Percentiles rank a stretch among this genome's conserved stretches.
These are phyloP conservation scores for Vidua macroura DNA, from an alignment of 2,113 vertebrate genomes.

Conservation along the genomic window DNA sequence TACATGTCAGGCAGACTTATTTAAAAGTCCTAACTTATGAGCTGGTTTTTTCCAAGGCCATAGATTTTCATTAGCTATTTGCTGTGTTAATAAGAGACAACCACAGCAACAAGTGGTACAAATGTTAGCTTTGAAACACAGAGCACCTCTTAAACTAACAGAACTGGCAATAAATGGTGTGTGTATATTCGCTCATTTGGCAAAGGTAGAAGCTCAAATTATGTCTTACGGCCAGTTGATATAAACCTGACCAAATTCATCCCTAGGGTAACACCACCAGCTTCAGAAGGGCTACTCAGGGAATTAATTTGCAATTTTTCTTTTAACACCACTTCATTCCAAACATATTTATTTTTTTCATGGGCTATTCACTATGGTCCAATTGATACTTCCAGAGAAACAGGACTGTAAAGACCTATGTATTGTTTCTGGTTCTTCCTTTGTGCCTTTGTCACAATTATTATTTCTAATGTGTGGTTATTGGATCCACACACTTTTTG, in stretches of 20 bases:
- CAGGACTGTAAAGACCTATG: not conserved
- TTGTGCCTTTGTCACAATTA: not conserved
- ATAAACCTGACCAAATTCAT: conserved; percentile 34
- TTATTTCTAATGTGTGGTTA: not conserved
- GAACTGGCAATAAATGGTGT: conserved; percentile 45
- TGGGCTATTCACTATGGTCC: not conserved
- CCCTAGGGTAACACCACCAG: conserved; percentile 20
- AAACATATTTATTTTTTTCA: conserved; percentile 22
- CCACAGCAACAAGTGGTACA: conserved; percentile 56
- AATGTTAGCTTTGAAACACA: conserved; percentile 62
- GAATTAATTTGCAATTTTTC: conserved; percentile 9
- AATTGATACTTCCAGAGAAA: not conserved
- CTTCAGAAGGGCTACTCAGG: not conserved
- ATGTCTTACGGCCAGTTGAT: not conserved
- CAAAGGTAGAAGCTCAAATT: conserved; percentile 42
- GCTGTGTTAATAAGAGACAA: conserved; percentile 62
- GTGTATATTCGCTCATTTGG: conserved; percentile 47
- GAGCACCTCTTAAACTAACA: conserved; percentile 61
- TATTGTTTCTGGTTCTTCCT: not conserved
- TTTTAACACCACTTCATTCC: not conserved
- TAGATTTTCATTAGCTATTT: conserved; percentile 69
- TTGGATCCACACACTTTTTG: not conserved
- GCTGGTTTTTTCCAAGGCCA: conserved; percentile 55
- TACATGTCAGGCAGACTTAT: conserved; percentile 40
- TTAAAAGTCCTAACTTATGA: conserved; percentile 61